phyloP scores from a whole-genome alignment of 2,797 vertebrate genomes.

The Hypotaenidia philippensis region DNA sequence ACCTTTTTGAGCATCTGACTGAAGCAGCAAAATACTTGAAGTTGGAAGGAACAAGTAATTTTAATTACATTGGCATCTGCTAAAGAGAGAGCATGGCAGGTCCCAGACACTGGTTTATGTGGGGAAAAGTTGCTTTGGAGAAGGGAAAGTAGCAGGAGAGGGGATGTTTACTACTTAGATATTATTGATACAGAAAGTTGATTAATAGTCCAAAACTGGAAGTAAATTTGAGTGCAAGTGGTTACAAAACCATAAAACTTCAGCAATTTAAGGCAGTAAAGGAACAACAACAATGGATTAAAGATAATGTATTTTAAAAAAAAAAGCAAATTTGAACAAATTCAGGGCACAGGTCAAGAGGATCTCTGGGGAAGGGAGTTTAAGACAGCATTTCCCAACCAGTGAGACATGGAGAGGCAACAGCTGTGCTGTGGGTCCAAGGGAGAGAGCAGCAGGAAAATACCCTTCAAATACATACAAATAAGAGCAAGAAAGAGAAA shows the following conservation, averaged over 20 bases:
- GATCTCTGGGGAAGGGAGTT: slow-evolving; percentile 68
- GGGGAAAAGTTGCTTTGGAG: background rate
- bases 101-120: background rate
- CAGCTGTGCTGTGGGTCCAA: slow-evolving; percentile 70
- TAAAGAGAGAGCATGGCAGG: background rate
- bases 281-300: slow-evolving; percentile 46
- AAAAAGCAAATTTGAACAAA: slow-evolving; percentile 63
- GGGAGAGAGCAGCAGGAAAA: slow-evolving; percentile 50
- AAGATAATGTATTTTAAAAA: slow-evolving; percentile 61
- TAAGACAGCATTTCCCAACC: slow-evolving; percentile 71
- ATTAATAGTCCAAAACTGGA: slow-evolving; percentile 34
- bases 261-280: slow-evolving; percentile 15
- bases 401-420: slow-evolving; percentile 64
- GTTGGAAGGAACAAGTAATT: background rate
- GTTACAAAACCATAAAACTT: slow-evolving; percentile 32
- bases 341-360: slow-evolving; percentile 73
- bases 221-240: slow-evolving; percentile 12
- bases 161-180: slow-evolving; percentile 7
- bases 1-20: background rate
- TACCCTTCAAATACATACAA: slow-evolving; percentile 12
- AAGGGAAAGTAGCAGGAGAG: background rate
- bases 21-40: background rate
- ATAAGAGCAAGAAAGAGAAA: background rate
- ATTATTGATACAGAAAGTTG: slow-evolving; percentile 17
- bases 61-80: background rate